Evolutionary conservation across 2,797 vertebrate genomes (phyloP).

Genomic region (Rhynchonycteris naso): DNA sequence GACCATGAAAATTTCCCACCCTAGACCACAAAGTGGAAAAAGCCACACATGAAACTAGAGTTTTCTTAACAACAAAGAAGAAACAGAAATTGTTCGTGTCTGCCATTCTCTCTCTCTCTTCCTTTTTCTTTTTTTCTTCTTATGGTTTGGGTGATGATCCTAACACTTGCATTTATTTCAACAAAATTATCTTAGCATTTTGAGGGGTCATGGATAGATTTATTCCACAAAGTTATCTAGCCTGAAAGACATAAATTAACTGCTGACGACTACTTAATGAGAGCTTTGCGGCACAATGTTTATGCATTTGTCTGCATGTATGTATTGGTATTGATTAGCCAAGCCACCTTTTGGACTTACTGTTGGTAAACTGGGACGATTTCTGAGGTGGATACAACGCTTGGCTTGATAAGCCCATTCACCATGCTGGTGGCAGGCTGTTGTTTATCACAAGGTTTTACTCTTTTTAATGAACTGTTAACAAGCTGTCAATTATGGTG

Average conservation of each 20-base stretch:
- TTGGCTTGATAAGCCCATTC: conserved; percentile 68
- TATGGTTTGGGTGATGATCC: neutral
- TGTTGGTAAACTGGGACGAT: conserved; percentile 66
- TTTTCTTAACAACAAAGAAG: conserved; percentile 20
- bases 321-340: neutral
- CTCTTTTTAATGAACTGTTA: conserved; percentile 86
- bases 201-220: neutral
- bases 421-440: conserved; percentile 58
- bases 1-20: conserved; percentile 69
- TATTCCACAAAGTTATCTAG: neutral
- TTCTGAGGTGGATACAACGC: conserved; percentile 69
- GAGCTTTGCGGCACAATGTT: neutral
- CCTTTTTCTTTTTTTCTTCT: neutral
- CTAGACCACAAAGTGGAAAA: neutral
- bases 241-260: conserved; percentile 55
- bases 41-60: neutral
- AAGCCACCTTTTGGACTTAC: conserved; percentile 57
- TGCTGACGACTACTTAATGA: conserved; percentile 53
- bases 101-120: neutral
- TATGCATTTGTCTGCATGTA: neutral
- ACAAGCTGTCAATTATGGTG: conserved; percentile 86
- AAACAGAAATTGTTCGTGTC: neutral
- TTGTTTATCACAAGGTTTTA: conserved; percentile 81
- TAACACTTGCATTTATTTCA: neutral
- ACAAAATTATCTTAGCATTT: conserved; percentile 48